Conservation (phyloP, 1,140 invertebrate genomes). For the Schlechtendalia chinensis region DNA sequence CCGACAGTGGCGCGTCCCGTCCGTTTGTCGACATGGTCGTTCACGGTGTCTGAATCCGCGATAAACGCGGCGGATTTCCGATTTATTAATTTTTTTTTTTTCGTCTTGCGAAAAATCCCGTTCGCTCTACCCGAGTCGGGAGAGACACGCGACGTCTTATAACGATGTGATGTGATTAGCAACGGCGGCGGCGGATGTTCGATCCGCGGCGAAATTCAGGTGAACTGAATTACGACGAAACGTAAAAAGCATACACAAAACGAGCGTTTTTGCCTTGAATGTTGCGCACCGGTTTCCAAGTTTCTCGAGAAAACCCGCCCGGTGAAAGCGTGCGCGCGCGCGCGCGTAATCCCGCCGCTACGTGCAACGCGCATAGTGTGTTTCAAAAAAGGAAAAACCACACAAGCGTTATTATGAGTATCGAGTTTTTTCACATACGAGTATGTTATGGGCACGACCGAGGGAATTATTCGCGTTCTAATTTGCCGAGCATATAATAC, state of each 20-base stretch:
- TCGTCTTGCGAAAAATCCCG: no score
- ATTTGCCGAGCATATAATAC: not conserved
- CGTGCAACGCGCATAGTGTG: not conserved
- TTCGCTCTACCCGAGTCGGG: no score
- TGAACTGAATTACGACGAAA: conserved; percentile 18
- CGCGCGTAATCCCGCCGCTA: not conserved
- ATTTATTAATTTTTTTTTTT: not conserved
- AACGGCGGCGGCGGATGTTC: not conserved
- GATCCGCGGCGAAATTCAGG: not conserved
- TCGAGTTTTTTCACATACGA: conserved; percentile 36
- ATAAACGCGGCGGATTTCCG: conserved; percentile 36
- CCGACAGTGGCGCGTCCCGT: not conserved
- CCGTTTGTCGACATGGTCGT: not conserved
- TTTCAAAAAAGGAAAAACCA: conserved; percentile 35
- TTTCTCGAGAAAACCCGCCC: conserved; percentile 33
- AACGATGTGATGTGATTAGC: no score
- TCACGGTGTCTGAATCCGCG: not conserved
- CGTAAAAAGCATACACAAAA: not conserved
- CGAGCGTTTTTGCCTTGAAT: not conserved
- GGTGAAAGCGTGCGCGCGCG: conserved; percentile 7
- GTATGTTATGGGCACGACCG: no score
- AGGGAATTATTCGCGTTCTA: not conserved
- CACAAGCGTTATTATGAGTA: not conserved
- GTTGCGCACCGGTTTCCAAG: not conserved
- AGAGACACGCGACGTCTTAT: no score